Base-by-base conservation (phyloP, 2,113 vertebrate genomes). In the Sylvia atricapilla region DNA sequence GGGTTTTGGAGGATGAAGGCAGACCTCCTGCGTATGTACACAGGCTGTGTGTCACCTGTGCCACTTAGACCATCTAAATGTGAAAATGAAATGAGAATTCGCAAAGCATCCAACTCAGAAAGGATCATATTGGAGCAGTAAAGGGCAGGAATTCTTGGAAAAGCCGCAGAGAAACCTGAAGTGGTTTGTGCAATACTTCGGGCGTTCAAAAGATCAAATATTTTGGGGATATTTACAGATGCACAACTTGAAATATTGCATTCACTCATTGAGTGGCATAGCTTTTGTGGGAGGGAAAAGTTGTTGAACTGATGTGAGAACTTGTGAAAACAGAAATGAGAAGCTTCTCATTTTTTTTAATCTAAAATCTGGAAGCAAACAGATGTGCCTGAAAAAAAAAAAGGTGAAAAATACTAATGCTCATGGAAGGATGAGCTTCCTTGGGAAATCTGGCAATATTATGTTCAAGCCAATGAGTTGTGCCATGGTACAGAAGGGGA, bases 281-380 rank as follows among this genome's bases (percentile, higher is more conserved):
- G 41, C 4, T 92, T 88, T 93, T 81, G 25, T 49, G 28, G 17
- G 41, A 59, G 12, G 41, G 43, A 70, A 27, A 76, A 14, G 18
- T 46, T 62, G 43, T 18, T 88, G 37, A 84, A 58, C 31, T 52
- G 28, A 25, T 64, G 14, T 64, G 37, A 77, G 28, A 77, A 21
- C 39, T n/a, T 49, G 16, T 30, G 28, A 47, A 79, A 84, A 66
- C 18, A 73, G 52, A 82, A 83, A 69, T 9, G 3, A 84, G 64
- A 84, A 75, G 11, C 15, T 69, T 55, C 6, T 67, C 60, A 52
- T 62, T 66, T 66, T 49, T 23, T 3, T n/a, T n/a, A n/a, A 35
- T 63, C 15, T 75, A 60, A 89, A 87, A 78, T n/a, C 24, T 92
- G 49, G 28, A 89, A 91, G 28, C 17, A 81, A 91, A 47, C 19